phyloP scores from a whole-genome alignment of 2,113 vertebrate genomes.

The Theropithecus gelada region DNA sequence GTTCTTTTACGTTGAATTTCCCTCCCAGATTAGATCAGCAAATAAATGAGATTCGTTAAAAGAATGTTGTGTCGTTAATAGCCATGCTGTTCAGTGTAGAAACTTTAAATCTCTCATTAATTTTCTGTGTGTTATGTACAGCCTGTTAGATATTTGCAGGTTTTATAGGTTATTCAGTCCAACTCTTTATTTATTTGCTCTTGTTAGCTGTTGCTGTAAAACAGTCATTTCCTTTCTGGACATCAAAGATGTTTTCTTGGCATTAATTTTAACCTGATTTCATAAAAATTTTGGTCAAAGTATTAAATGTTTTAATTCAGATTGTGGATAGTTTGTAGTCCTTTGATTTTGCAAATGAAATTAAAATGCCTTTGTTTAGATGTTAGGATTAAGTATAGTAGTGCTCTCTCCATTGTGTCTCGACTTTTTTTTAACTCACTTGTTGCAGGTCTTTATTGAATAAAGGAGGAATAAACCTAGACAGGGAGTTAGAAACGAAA shows the following conservation, averaged over 20 bases:
- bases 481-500: conserved; percentile 15
- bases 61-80: conserved; percentile 23
- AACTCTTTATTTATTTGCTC: neutral
- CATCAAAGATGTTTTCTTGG: conserved; percentile 38
- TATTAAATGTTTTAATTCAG: conserved; percentile 42
- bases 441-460: neutral
- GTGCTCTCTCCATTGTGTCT: neutral
- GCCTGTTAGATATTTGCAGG: neutral
- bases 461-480: conserved; percentile 9
- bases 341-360: conserved; percentile 35
- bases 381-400: neutral
- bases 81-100: neutral
- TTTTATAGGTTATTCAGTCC: neutral
- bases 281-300: conserved; percentile 17
- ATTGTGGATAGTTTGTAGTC: conserved; percentile 1
- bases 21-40: conserved; percentile 34
- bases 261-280: conserved; percentile 46
- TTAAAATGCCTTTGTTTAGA: neutral
- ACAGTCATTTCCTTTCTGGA: neutral
- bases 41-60: conserved; percentile 31
- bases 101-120: neutral
- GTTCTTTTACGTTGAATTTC: conserved; percentile 38
- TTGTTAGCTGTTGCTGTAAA: neutral
- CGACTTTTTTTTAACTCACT: neutral
- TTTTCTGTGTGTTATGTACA: neutral